phyloP scores from a whole-genome alignment of 2,888 invertebrate species.

The Glaucopsyche alexis region DNA sequence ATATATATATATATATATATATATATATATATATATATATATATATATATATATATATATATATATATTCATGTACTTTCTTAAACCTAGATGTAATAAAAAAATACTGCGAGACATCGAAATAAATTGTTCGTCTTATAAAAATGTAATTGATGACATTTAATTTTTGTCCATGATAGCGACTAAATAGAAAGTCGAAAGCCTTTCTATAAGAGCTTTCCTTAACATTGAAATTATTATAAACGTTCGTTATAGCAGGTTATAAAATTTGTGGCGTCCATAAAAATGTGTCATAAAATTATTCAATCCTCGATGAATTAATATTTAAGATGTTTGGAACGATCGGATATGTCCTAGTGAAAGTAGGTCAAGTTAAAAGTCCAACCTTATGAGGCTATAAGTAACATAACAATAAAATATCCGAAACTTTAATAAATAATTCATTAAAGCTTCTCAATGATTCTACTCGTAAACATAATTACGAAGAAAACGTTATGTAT shows the following conservation, averaged over 20 bases:
- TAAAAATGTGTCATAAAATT: slow-evolving; percentile 26
- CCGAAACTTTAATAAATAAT: slow-evolving; percentile 16
- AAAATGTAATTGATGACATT: not conserved
- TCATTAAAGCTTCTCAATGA: not conserved
- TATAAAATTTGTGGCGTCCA: slow-evolving; percentile 22
- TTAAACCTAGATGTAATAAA: too few relatives aligned
- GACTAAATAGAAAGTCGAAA: slow-evolving; percentile 16
- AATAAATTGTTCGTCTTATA: not conserved
- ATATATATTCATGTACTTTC: too few relatives aligned
- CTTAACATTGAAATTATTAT: slow-evolving; percentile 15
- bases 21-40: too few relatives aligned
- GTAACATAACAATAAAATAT: slow-evolving; percentile 30
- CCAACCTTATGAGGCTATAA: slow-evolving; percentile 40
- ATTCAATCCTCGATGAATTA: slow-evolving; percentile 30
- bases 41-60: too few relatives aligned
- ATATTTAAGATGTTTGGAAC: slow-evolving; percentile 7
- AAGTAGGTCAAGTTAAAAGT: slow-evolving; percentile 52
- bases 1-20: too few relatives aligned
- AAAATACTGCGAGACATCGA: not conserved
- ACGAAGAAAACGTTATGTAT: not conserved
- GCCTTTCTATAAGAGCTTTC: slow-evolving; percentile 11
- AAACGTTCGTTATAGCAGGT: slow-evolving; percentile 2
- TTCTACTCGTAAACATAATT: not conserved
- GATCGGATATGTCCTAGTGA: slow-evolving; percentile 46
- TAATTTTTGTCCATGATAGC: not conserved